These are phyloP conservation scores for Polydrusus pterygomalis DNA, from an alignment of 2,888 invertebrate species.

Conservation along the genomic window DNA sequence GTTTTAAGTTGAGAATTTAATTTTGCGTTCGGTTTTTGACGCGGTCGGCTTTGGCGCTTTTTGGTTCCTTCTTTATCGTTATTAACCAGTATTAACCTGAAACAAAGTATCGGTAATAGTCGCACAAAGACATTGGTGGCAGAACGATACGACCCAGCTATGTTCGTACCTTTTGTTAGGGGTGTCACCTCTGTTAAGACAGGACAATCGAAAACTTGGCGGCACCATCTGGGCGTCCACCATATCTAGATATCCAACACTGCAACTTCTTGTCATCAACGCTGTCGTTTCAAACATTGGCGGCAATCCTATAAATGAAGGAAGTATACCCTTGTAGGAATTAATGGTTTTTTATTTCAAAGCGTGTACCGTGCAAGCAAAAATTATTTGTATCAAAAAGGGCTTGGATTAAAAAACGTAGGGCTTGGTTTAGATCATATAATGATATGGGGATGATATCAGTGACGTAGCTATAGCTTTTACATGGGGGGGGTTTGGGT, in stretches of 20 bases:
- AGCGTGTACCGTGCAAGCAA: too few species aligned
- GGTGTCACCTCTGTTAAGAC: slow-evolving; percentile 73
- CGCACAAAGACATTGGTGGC: too few species aligned
- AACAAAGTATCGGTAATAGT: not conserved
- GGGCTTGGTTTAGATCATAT: too few species aligned
- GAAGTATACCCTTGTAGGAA: too few species aligned
- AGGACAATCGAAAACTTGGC: slow-evolving; percentile 82
- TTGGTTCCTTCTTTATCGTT: slow-evolving; percentile 66
- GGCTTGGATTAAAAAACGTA: too few species aligned
- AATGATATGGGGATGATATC: too few species aligned
- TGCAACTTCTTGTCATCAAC: slow-evolving; percentile 85
- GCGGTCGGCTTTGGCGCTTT: slow-evolving; percentile 61
- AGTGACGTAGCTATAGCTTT: too few species aligned
- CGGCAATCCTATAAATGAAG: slow-evolving; percentile 15
- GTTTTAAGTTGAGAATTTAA: slow-evolving; percentile 70
- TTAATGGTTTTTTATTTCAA: too few species aligned
- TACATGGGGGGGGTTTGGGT: too few species aligned
- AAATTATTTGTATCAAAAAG: too few species aligned
- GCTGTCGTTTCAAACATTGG: slow-evolving; percentile 28
- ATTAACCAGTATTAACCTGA: slow-evolving; percentile 75
- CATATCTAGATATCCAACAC: slow-evolving; percentile 90
- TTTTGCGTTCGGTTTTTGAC: slow-evolving; percentile 58
- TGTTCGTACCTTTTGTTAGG: slow-evolving; percentile 38
- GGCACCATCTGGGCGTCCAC: slow-evolving; percentile 86
- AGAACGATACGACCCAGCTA: too few species aligned